These are phyloP conservation scores for Cottoperca gobio DNA, from an alignment of 2,797 vertebrate genomes.

Conservation along the genomic window DNA sequence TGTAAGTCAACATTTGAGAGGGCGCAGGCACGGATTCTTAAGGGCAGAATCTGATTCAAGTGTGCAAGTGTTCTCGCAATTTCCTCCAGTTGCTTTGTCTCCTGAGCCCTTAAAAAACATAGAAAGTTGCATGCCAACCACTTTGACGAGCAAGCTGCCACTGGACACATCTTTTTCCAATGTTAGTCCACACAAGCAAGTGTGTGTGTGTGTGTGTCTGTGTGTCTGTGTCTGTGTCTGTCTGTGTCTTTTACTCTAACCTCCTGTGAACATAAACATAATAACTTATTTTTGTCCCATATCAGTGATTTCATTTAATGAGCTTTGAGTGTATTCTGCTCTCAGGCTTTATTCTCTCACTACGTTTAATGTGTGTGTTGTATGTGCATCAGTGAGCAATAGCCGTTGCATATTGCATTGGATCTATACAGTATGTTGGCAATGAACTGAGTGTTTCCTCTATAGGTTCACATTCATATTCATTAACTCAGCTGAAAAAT, in stretches of 20 bases:
- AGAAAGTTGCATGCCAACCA: too few relatives aligned
- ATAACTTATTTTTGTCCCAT: constrained; percentile 6
- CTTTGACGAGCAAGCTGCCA: not conserved
- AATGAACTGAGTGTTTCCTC: not conserved
- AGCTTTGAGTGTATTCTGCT: constrained; percentile 8
- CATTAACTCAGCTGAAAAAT: constrained; percentile 14
- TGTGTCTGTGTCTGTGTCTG: not conserved
- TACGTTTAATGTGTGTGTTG: not conserved
- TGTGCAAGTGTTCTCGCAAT: too few relatives aligned
- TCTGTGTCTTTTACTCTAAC: not conserved
- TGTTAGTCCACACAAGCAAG: too few relatives aligned
- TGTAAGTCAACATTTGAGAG: too few relatives aligned
- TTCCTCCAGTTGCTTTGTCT: too few relatives aligned
- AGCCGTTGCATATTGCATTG: constrained; percentile 5
- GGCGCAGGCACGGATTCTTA: too few relatives aligned
- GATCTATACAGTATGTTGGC: not conserved
- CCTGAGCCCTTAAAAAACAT: too few relatives aligned
- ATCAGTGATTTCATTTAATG: constrained; percentile 8
- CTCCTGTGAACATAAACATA: constrained; percentile 10
- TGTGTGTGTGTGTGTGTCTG: not conserved
- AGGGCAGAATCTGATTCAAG: too few relatives aligned
- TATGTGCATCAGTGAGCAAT: constrained; percentile 5
- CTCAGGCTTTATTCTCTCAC: not conserved
- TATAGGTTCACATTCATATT: constrained; percentile 30
- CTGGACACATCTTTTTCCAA: not conserved